A percentile compares a stretch with the other conserved stretches of the same genome.
These are phyloP conservation scores for Lanistes nyassanus DNA, from an alignment of 1,140 invertebrate species.

Conservation along the genomic window DNA sequence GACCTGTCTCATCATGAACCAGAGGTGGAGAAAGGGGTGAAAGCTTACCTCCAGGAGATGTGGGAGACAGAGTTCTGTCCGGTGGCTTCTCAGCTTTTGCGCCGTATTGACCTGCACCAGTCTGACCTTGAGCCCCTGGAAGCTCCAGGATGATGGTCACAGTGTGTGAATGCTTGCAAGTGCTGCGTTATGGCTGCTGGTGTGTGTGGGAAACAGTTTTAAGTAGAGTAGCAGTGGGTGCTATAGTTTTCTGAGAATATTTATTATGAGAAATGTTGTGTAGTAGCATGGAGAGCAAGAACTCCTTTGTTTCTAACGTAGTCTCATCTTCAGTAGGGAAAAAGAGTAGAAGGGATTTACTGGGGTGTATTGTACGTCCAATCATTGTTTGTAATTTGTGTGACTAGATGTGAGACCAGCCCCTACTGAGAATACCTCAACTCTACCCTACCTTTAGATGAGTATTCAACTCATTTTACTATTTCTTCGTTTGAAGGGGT, in stretches of 20 bases:
- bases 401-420: no score
- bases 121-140: conserved; percentile 62
- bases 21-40: conserved; percentile 53
- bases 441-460: no score
- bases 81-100: conserved; percentile 60
- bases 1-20: conserved; percentile 26
- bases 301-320: no score
- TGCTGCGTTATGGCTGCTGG: background rate
- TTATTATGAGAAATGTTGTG: background rate
- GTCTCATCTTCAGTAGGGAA: no score
- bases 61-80: conserved; percentile 64
- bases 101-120: conserved; percentile 59
- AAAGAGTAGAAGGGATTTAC: no score
- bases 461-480: no score
- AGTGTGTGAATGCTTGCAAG: background rate
- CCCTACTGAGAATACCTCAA: no score
- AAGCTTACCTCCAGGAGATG: conserved; percentile 53
- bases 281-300: background rate
- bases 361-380: no score
- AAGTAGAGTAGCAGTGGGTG: background rate
- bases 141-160: conserved; percentile 35
- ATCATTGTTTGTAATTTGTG: no score
- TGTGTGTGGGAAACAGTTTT: background rate
- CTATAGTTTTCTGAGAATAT: background rate
- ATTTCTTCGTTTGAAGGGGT: no score